Evolutionary conservation across 2,888 invertebrate genomes (phyloP).

Genomic region (Agrochola circellaris): DNA sequence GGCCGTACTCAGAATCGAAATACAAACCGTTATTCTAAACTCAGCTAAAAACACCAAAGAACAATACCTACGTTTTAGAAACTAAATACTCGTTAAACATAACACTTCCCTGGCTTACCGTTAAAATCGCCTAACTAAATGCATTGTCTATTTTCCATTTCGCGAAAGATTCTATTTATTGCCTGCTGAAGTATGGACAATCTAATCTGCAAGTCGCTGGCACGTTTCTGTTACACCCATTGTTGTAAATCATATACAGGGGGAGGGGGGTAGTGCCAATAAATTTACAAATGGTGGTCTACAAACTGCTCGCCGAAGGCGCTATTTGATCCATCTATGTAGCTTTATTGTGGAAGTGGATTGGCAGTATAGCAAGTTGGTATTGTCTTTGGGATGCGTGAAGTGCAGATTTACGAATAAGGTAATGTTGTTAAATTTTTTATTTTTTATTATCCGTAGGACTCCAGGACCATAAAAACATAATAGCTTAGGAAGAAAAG

Average conservation of each 20-base stretch:
- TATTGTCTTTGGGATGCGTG: constrained; percentile 1
- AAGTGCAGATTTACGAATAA: background rate
- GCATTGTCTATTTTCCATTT: constrained; percentile 73
- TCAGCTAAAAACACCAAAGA: constrained; percentile 30
- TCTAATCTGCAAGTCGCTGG: constrained; percentile 71
- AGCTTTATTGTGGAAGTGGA: constrained; percentile 10
- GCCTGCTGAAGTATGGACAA: constrained; percentile 71
- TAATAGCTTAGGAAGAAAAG: background rate
- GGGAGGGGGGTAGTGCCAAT: constrained; percentile 68
- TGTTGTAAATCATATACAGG: constrained; percentile 70
- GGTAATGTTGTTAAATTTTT: background rate
- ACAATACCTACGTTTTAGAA: constrained; percentile 28
- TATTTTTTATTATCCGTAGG: background rate
- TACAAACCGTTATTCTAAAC: constrained; percentile 14
- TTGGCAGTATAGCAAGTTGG: constrained; percentile 27
- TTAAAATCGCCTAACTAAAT: constrained; percentile 64
- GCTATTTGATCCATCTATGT: constrained; percentile 61
- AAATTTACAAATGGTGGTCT: constrained; percentile 75
- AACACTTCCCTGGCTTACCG: constrained; percentile 52
- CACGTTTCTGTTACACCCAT: constrained; percentile 71
- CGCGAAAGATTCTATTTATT: constrained; percentile 73
- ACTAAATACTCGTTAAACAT: constrained; percentile 22
- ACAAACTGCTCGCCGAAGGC: constrained; percentile 68
- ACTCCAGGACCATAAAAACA: background rate
- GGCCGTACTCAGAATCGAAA: background rate